Conservation (phyloP, 2,113 vertebrate species). For the Bujurquina vittata region DNA sequence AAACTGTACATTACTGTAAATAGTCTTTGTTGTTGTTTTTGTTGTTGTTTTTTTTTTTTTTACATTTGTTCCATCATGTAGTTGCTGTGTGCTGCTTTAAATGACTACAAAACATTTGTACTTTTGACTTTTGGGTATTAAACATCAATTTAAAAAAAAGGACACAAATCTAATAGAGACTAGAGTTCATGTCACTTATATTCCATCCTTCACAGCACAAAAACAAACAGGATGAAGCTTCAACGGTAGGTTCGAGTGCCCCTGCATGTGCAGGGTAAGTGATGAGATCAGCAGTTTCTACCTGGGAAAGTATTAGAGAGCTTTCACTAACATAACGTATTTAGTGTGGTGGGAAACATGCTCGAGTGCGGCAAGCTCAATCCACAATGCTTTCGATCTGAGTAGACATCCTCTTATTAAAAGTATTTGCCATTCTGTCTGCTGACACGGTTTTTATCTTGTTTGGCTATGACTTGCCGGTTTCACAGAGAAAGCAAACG, state of each 20-base stretch:
- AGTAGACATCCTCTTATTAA: constrained; percentile 14
- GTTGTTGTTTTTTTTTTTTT: constrained; percentile 20
- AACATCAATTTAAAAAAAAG: neutral
- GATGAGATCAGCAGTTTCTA: constrained; percentile 3
- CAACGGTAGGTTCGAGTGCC: neutral
- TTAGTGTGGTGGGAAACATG: constrained; percentile 42
- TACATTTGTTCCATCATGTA: neutral
- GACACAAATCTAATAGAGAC: neutral
- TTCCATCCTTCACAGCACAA: neutral
- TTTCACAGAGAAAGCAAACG: constrained; percentile 39
- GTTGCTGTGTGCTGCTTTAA: constrained; percentile 32
- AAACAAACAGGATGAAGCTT: neutral
- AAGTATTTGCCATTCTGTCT: constrained; percentile 13
- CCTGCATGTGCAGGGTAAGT: neutral
- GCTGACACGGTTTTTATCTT: neutral
- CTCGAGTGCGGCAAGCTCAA: constrained; percentile 24
- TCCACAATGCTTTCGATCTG: constrained; percentile 51
- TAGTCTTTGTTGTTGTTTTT: constrained; percentile 24
- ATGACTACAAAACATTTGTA: neutral
- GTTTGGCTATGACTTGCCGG: constrained; percentile 53
- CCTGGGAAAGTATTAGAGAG: neutral
- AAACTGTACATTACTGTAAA: constrained; percentile 69
- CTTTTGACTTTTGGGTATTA: neutral
- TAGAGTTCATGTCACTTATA: neutral
- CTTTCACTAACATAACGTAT: constrained; percentile 63